These are phyloP conservation scores for Hypotaenidia okinawae DNA, from an alignment of 2,797 vertebrate species.

Conservation along the genomic window DNA sequence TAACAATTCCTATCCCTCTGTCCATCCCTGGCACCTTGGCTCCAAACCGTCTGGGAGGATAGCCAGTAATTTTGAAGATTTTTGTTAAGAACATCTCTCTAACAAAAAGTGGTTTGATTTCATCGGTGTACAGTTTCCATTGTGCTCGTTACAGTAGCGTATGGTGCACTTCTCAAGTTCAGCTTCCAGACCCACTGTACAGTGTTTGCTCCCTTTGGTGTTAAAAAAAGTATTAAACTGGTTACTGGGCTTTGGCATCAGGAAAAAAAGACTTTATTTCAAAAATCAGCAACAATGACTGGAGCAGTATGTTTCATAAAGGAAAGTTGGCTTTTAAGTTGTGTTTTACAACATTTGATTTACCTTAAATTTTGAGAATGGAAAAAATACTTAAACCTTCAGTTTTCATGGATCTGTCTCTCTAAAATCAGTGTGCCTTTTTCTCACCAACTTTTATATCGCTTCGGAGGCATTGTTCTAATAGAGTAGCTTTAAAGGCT, in stretches of 20 bases:
- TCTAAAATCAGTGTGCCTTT: background rate
- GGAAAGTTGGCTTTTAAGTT: background rate
- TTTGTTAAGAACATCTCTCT: constrained; percentile 12
- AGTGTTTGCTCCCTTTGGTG: background rate
- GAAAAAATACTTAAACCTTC: background rate
- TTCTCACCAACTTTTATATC: background rate
- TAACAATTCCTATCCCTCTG: constrained; percentile 74
- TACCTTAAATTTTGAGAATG: background rate
- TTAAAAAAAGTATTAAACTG: background rate
- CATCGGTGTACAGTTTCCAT: background rate
- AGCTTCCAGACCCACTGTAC: background rate
- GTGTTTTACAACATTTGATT: background rate
- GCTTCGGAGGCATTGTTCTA: background rate
- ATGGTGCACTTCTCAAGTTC: background rate
- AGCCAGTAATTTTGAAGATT: constrained; percentile 50
- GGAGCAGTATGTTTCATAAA: background rate
- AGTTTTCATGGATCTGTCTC: background rate
- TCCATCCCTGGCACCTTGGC: constrained; percentile 76
- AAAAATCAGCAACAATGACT: background rate
- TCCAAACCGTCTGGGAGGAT: constrained; percentile 71
- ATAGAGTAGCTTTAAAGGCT: background rate
- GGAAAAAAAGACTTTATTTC: background rate
- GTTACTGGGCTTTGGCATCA: constrained; percentile 32
- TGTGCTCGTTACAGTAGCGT: background rate
- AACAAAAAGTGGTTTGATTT: constrained; percentile 22